Base-by-base conservation (phyloP, 2,113 vertebrate genomes). In the Pteropus alecto region DNA sequence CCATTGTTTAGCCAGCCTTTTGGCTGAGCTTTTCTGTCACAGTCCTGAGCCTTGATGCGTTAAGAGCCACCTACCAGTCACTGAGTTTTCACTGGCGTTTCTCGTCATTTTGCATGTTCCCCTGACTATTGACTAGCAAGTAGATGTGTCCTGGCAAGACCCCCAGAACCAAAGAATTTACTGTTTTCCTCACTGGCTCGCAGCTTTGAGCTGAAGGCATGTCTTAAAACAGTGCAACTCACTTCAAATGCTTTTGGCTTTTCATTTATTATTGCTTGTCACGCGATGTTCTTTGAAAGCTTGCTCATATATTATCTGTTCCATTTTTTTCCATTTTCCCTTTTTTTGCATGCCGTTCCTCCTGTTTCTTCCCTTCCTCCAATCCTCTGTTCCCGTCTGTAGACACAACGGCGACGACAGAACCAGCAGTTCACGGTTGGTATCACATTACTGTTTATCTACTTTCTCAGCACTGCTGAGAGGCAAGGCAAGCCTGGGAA, bases 301-400 rank as follows among this genome's bases (percentile, higher is more conserved):
- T 99, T 99, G 99, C 99, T 99, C 98, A 99, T 99, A 98, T 99
- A 99, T 99, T 99, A 99, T 99, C 99, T 99, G 99, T 99, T 99
- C 99, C 99, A 99, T 99, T 99, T 99, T 99, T 99, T 99, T 99
- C 98, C 99, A 98, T 99, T 98, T 98, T 99, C 98, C 99, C 98
- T 99, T 99, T 99, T 99, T 99, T 99, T 99, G 99, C 99, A 99
- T 99, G 99, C 99, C 63, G 99, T 99, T 98, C 99, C 99, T 99
- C 98, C 99, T 99, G 99, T 99, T 98, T 98, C 99, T 98, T 99
- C 98, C 99, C 99, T 99, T 99, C 98, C 99, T 99, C 98, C 98
- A 99, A 98, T 98, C 98, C 99, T 99, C 99, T 99, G 99, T 99
- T 99, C 99, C 99, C 95, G 99, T 99, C 99, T 99, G 98, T 99